Percentiles rank a stretch among this genome's conserved stretches.
These are phyloP conservation scores for Eustalomyia histrio DNA, from an alignment of 2,888 invertebrate species.

Conservation along the genomic window DNA sequence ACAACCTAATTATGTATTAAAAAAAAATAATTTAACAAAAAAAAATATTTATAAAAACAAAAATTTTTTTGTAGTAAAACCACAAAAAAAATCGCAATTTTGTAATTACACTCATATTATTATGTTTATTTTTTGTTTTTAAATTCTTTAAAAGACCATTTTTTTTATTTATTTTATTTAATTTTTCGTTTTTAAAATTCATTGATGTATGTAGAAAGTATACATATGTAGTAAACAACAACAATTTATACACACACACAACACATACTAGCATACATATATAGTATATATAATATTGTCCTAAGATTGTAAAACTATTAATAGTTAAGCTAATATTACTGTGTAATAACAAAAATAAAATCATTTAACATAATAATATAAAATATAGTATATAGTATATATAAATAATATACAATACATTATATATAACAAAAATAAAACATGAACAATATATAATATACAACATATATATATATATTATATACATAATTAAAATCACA, in stretches of 20 bases:
- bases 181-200: slow-evolving; percentile 27
- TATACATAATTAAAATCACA: slow-evolving; percentile 47
- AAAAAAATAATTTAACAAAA: too few species aligned
- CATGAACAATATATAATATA: slow-evolving; percentile 54
- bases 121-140: not conserved
- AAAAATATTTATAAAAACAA: not conserved
- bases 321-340: slow-evolving; percentile 60
- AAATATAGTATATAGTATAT: slow-evolving; percentile 49
- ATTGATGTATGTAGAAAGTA: slow-evolving; percentile 58
- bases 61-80: not conserved
- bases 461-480: slow-evolving; percentile 50
- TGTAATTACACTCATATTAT: slow-evolving; percentile 46
- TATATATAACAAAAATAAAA: slow-evolving; percentile 48
- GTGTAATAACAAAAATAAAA: slow-evolving; percentile 61
- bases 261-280: too few species aligned
- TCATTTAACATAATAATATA: slow-evolving; percentile 55
- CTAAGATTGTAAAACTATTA: slow-evolving; percentile 65
- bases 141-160: not conserved
- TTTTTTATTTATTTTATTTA: slow-evolving; percentile 18
- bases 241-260: slow-evolving; percentile 23
- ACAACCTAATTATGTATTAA: too few species aligned
- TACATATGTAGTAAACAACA: slow-evolving; percentile 53
- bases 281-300: slow-evolving; percentile 17
- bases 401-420: slow-evolving; percentile 39
- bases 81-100: not conserved